Evolutionary conservation across 2,888 invertebrate species (phyloP).

Genomic region (Pheosia gnoma): DNA sequence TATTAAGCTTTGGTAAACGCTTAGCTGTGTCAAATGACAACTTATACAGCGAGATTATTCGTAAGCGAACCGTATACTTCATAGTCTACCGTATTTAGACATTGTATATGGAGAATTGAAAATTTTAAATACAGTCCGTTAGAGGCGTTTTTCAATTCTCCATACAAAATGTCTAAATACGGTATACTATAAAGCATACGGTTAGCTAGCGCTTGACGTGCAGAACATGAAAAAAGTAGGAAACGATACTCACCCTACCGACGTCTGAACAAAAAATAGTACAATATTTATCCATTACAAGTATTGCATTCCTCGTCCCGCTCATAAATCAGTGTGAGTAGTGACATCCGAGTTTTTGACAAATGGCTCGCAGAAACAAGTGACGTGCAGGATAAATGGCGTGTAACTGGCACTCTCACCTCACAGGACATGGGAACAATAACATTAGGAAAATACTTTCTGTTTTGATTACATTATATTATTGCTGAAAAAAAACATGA

Average conservation of each 20-base stretch:
- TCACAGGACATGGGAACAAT: conserved; percentile 27
- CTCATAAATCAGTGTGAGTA: conserved; percentile 74
- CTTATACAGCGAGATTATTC: no score
- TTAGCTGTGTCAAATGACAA: no score
- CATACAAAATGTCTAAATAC: no score
- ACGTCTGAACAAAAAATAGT: conserved; percentile 56
- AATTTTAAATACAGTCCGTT: no score
- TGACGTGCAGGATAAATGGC: conserved; percentile 74
- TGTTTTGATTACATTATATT: neutral
- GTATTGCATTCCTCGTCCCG: conserved; percentile 65
- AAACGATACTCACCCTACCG: conserved; percentile 45
- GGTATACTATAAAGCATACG: no score
- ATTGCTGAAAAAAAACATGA: neutral
- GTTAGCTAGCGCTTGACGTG: no score
- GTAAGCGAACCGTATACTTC: no score
- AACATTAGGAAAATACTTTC: conserved; percentile 12
- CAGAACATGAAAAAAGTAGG: no score
- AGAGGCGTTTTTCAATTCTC: no score
- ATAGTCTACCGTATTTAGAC: no score
- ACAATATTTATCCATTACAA: conserved; percentile 82
- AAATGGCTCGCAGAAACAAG: conserved; percentile 73
- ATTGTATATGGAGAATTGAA: no score
- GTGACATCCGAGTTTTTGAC: conserved; percentile 80
- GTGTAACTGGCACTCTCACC: conserved; percentile 63
- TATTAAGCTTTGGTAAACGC: no score